These are phyloP conservation scores for Cephalopholis sonnerati DNA, from an alignment of 2,113 vertebrate species.

Conservation along the genomic window DNA sequence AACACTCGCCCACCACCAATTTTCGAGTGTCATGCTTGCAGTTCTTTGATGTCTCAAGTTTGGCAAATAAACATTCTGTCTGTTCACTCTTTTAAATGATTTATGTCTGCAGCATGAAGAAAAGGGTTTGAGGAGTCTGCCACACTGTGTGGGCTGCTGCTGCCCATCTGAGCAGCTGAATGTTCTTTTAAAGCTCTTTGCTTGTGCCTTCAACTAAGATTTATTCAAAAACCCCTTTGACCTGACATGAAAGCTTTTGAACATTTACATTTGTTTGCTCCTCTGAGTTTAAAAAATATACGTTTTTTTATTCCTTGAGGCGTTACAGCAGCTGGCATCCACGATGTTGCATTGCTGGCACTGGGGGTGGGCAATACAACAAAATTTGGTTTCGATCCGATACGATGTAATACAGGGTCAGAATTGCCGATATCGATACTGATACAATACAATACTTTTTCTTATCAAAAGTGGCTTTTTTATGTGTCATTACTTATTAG, in stretches of 20 bases:
- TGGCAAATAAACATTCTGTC: slow-evolving; percentile 34
- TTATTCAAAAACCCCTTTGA: slow-evolving; percentile 29
- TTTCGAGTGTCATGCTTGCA: slow-evolving; percentile 49
- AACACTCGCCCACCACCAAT: slow-evolving; percentile 62
- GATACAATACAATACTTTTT: too few relatives aligned
- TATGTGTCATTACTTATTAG: too few relatives aligned
- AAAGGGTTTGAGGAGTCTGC: slow-evolving; percentile 29
- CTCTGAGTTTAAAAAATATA: neutral
- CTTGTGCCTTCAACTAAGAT: slow-evolving; percentile 4
- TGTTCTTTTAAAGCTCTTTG: neutral
- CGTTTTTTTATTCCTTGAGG: neutral
- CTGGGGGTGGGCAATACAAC: too few relatives aligned
- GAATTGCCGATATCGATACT: too few relatives aligned
- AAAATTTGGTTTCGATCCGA: too few relatives aligned
- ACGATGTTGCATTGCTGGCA: too few relatives aligned
- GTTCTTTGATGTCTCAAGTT: slow-evolving; percentile 66
- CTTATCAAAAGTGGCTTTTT: too few relatives aligned
- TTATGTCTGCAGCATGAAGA: slow-evolving; percentile 42
- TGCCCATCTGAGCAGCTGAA: slow-evolving; percentile 16
- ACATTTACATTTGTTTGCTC: slow-evolving; percentile 25
- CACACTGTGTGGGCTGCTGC: slow-evolving; percentile 38
- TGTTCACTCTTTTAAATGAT: slow-evolving; percentile 39
- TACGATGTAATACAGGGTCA: too few relatives aligned
- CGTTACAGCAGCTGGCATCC: too few relatives aligned
- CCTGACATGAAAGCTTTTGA: slow-evolving; percentile 31